A percentile compares a stretch with the other conserved stretches of the same genome.
Conservation (phyloP, 1,140 invertebrate genomes). For the Dryas iulia region DNA sequence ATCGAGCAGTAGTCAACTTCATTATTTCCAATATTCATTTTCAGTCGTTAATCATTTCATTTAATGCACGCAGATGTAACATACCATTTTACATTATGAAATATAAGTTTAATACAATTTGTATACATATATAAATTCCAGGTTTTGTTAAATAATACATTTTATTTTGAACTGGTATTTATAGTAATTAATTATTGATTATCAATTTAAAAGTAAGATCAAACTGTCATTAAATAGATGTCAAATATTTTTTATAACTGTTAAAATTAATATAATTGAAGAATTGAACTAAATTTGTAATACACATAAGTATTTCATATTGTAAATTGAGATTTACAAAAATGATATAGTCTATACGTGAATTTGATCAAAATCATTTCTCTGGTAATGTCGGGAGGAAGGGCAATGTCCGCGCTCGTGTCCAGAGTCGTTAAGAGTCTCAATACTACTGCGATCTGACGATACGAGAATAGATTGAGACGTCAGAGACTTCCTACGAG, state of each 20-base stretch:
- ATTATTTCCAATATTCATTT: background rate
- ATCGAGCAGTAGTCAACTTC: conserved; percentile 20
- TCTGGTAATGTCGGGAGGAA: conserved; percentile 45
- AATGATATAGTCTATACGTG: conserved; percentile 50
- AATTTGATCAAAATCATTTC: conserved; percentile 66
- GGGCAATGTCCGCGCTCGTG: conserved; percentile 53
- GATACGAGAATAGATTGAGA: conserved; percentile 64
- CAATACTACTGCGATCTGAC: conserved; percentile 72
- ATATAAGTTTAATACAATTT: background rate
- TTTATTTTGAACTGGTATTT: background rate
- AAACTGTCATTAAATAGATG: too few species aligned
- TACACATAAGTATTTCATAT: background rate
- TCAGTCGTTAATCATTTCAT: background rate
- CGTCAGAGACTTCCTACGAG: conserved; percentile 67
- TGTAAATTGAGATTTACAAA: background rate
- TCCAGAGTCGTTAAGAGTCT: conserved; percentile 63
- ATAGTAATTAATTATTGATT: background rate
- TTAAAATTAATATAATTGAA: background rate
- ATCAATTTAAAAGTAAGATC: too few species aligned
- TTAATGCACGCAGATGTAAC: background rate
- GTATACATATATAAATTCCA: background rate
- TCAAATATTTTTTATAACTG: too few species aligned
- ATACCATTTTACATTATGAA: background rate
- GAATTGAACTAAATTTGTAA: background rate
- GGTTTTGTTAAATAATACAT: background rate